A percentile compares a stretch with the other conserved stretches of the same genome.
phyloP scores from a whole-genome alignment of 1,140 invertebrate species.

The Dendroctonus ponderosae region DNA sequence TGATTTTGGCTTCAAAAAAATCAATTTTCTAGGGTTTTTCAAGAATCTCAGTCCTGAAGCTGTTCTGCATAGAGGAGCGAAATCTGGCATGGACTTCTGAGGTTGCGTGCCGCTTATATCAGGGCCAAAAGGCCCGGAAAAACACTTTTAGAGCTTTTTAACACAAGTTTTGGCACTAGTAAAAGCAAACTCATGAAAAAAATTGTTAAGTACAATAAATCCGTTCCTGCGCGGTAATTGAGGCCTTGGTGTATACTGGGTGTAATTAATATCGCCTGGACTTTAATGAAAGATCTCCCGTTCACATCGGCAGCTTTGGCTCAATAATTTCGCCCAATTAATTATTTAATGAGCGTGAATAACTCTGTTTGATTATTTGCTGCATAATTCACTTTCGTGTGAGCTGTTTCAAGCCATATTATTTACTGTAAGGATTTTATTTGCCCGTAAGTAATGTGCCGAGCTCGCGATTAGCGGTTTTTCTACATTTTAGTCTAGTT shows the following conservation, averaged over 20 bases:
- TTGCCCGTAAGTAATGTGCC: too few relatives aligned
- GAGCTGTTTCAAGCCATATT: too few relatives aligned
- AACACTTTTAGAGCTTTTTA: too few relatives aligned
- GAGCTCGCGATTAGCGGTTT: too few relatives aligned
- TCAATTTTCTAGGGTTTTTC: neutral
- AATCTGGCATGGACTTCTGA: too few relatives aligned
- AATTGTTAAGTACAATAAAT: neutral
- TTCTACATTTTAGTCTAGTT: too few relatives aligned
- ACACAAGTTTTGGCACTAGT: too few relatives aligned
- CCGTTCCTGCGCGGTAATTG: constrained; percentile 18
- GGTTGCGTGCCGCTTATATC: too few relatives aligned
- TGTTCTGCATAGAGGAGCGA: too few relatives aligned
- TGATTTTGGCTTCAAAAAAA: neutral
- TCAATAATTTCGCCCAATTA: constrained; percentile 35
- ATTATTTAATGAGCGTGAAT: constrained; percentile 38
- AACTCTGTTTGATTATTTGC: constrained; percentile 18
- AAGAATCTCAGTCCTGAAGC: neutral
- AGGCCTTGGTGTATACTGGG: constrained; percentile 8
- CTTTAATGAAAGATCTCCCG: constrained; percentile 37
- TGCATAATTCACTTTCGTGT: constrained; percentile 23
- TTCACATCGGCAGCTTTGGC: constrained; percentile 26
- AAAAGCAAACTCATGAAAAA: neutral
- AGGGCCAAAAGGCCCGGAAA: too few relatives aligned
- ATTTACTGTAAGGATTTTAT: too few relatives aligned
- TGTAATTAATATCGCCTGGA: constrained; percentile 30